Percentiles rank a stretch among this genome's conserved stretches.
phyloP scores from a whole-genome alignment of 2,797 vertebrate species.

The Clamator glandarius region DNA sequence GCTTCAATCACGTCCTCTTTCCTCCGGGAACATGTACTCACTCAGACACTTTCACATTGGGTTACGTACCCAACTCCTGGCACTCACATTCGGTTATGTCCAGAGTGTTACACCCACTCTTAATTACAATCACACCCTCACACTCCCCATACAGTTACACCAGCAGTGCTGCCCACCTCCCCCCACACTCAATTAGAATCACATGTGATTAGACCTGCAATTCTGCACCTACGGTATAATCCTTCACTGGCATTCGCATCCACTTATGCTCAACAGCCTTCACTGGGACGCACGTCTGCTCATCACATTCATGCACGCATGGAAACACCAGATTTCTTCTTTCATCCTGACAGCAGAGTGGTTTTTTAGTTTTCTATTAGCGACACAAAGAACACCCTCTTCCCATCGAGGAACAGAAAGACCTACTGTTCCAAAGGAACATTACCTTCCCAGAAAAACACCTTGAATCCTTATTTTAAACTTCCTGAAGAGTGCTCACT shows the following conservation, averaged over 20 bases:
- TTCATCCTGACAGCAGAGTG: not conserved
- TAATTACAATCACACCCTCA: slow-evolving; percentile 72
- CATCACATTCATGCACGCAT: not conserved
- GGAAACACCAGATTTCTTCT: not conserved
- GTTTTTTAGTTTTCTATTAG: not conserved
- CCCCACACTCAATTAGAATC: slow-evolving; percentile 52
- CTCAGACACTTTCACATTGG: slow-evolving; percentile 68
- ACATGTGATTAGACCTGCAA: slow-evolving; percentile 48
- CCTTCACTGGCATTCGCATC: not conserved
- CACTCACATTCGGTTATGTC: slow-evolving; percentile 61
- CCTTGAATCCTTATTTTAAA: not conserved
- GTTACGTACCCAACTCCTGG: slow-evolving; percentile 31
- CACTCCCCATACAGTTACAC: slow-evolving; percentile 19
- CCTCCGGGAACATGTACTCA: slow-evolving; percentile 43
- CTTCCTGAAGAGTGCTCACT: not conserved
- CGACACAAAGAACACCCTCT: not conserved
- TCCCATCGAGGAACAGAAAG: not conserved
- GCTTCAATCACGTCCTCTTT: slow-evolving; percentile 32
- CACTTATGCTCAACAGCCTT: slow-evolving; percentile 27
- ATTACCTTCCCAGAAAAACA: not conserved
- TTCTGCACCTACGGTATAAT: slow-evolving; percentile 15
- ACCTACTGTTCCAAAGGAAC: not conserved
- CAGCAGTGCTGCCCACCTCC: not conserved
- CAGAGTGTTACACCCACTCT: slow-evolving; percentile 57
- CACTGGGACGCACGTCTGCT: slow-evolving; percentile 10